Conservation (phyloP, 92 coral and sea anemone genomes). For the Pocillopora grandis region DNA sequence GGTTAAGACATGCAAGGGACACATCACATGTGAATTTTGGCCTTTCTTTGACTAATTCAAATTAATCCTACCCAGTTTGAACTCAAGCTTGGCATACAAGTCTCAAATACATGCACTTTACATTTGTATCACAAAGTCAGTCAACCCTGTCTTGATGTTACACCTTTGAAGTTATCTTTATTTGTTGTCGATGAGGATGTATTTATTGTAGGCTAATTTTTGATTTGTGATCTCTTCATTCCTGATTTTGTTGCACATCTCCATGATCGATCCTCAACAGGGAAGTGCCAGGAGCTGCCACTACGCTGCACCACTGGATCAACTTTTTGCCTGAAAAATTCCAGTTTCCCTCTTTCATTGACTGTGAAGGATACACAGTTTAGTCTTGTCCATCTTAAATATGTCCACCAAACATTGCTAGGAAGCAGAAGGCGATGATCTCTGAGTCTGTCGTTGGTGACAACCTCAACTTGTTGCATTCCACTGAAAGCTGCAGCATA, state of each 20-base stretch:
- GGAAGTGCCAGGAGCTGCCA: conserved; percentile 82
- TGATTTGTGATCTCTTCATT: not conserved
- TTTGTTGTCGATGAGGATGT: too few relatives aligned
- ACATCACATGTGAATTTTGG: too few relatives aligned
- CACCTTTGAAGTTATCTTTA: too few relatives aligned
- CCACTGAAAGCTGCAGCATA: conserved; percentile 88
- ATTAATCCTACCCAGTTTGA: too few relatives aligned
- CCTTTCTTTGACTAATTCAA: too few relatives aligned
- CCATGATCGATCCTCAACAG: conserved; percentile 79
- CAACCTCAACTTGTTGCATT: conserved; percentile 57
- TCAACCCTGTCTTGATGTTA: too few relatives aligned
- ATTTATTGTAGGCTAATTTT: too few relatives aligned
- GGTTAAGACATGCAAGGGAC: too few relatives aligned
- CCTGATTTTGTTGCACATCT: conserved; percentile 65
- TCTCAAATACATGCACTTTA: too few relatives aligned
- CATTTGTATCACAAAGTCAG: too few relatives aligned
- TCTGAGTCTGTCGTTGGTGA: conserved; percentile 84
- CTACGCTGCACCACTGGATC: conserved; percentile 90
- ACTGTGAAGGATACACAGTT: conserved; percentile 68
- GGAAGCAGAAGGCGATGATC: conserved; percentile 84
- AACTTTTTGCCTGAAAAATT: conserved; percentile 57
- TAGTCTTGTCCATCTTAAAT: conserved; percentile 83
- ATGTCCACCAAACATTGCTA: conserved; percentile 56
- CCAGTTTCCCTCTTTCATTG: conserved; percentile 37
- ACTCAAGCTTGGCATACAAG: too few relatives aligned